Base-by-base conservation (phyloP, 2,888 invertebrate species). In the Phortica magna region DNA sequence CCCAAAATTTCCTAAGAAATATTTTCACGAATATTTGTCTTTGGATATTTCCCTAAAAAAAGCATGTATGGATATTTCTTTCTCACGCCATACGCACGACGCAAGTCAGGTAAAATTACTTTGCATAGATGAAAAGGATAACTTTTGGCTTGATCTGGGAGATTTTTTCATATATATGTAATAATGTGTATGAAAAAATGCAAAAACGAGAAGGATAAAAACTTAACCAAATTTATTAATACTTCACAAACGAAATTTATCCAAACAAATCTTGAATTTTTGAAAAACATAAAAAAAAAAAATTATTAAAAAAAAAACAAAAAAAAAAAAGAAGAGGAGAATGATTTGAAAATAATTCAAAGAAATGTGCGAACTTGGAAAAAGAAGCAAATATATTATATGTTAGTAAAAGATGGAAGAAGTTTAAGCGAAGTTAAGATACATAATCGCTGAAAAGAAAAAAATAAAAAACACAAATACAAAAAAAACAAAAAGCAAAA, bases 1-100 rank as follows among this genome's bases (percentile, higher is more conserved):
- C 19, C 19, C n/a, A 61, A 61, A 68, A 68, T 68, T 68, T 68
- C 22, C 9, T 14, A 61, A 22, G 39, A 65, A 31, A 84, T 88
- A 88, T 88, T 88, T 80, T 77, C 41, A 4, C 81, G 78, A 81
- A 88, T 88, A 88, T 88, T 88, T 84, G 83, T 79, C 73, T 81
- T 55, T 83, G 86, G 87, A 88, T 83, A 53, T 22, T 48, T 48
- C 14, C 48, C 9, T 48, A 48, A 48, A 7, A 7, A 48, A 48
- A 48, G 3, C 14, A 48, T 48, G 48, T 31, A 31, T 31, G 31
- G 31, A 31, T 4, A 1, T 14, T 65, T n/a, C 55, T 14, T 65
- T n/a, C 55, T 31, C 31, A 31, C 2, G 31, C 31, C 31, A 31
- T 31, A 31, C 31, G 31, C 31, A 31, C 2, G 1, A 1, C n/a